Evolutionary conservation across 2,888 invertebrate genomes (phyloP), one percentile per base, ranked within the genome.

Genomic region (Orthonevra nobilis): DNA sequence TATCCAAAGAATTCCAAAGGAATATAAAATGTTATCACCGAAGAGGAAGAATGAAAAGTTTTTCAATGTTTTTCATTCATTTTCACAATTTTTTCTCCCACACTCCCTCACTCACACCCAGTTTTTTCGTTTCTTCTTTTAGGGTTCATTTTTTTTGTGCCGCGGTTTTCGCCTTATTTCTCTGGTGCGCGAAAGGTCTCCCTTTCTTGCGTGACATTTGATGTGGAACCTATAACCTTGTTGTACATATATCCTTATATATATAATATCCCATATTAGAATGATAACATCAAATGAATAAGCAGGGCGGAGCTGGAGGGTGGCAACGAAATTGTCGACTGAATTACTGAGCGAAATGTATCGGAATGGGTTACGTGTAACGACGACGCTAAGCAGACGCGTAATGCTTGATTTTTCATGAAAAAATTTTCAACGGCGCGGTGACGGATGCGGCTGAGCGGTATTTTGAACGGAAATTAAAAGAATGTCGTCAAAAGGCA

Each of bases 61-160:
- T 79, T 79, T 66, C 79, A 68, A 70, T 79, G 72, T 79, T 73
- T 79, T 72, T 66, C 72, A 70, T 72, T 77, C 77, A 72, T 77
- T 72, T 66, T 72, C 75, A 52, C 69, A 70, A 63, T 66, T 64
- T 63, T 44, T 44, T 48, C 28, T 38, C 9, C 26, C 46, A 34
- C 6, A 38, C 28, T 40, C 17, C 6, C 14, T 26, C 20, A 10
- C 19, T 28, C 0, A 15, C 2, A 3, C 2, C 2, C 12, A 7
- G 12, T 20, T 44, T 20, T 48, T 38, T 19, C n/a, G n/a, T n/a
- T n/a, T n/a, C n/a, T n/a, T n/a, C n/a, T n/a, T n/a, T n/a, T n/a
- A n/a, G 23, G 5, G 23, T 42, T 54, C 19, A 15, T 36, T 44
- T 34, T 14, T 44, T 44, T 61, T 54, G 40, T 20, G 40, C 40